These are phyloP conservation scores for Desmophyllum pertusum DNA, from an alignment of 92 coral and sea anemone genomes.

Conservation along the genomic window DNA sequence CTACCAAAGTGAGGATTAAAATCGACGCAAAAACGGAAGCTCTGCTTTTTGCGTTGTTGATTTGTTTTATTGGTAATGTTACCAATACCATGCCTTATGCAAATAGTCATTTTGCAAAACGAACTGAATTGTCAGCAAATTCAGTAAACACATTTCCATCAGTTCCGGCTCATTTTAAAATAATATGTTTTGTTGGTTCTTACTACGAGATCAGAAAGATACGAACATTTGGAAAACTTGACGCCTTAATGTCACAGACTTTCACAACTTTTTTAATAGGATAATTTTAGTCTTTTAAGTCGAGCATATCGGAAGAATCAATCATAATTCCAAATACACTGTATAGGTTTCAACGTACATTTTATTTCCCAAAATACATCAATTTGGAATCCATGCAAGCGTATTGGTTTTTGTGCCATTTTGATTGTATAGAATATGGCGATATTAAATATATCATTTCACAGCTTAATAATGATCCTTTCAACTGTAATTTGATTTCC, in stretches of 20 bases:
- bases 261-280: too few relatives aligned
- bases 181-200: background rate
- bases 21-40: background rate
- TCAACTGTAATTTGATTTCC: background rate
- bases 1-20: background rate
- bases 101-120: too few relatives aligned
- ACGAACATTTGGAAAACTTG: background rate
- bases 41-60: background rate
- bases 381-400: too few relatives aligned
- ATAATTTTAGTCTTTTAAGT: too few relatives aligned
- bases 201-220: background rate
- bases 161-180: background rate
- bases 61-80: too few relatives aligned
- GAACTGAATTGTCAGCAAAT: background rate
- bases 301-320: too few relatives aligned
- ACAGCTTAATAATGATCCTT: background rate
- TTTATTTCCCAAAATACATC: too few relatives aligned
- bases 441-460: background rate
- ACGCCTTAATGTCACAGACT: too few relatives aligned
- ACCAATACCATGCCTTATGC: background rate
- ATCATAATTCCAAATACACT: too few relatives aligned
- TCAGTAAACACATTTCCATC: background rate
- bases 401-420: too few relatives aligned
- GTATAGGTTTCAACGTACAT: too few relatives aligned
- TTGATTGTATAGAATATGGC: too few relatives aligned